Evolutionary conservation across 2,797 vertebrate species (phyloP).

Genomic region (Periophthalmus magnuspinnatus): DNA sequence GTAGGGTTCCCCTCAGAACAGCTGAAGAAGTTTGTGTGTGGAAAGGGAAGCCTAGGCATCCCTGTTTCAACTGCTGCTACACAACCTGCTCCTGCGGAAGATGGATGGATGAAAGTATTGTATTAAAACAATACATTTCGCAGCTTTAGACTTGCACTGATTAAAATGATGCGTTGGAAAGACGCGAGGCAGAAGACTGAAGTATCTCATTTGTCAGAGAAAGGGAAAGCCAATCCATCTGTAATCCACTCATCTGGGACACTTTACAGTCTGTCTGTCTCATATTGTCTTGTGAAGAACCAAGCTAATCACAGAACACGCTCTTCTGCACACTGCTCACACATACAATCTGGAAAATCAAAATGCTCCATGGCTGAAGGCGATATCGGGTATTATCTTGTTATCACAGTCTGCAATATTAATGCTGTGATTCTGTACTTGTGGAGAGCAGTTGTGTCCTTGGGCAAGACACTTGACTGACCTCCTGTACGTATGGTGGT

Average conservation of each 20-base stretch:
- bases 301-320: constrained; percentile 57
- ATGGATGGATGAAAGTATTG: not conserved
- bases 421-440: not conserved
- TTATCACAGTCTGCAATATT: not conserved
- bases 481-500: not conserved
- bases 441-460: not conserved
- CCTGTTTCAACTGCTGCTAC: too few species aligned
- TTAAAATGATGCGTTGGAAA: constrained; percentile 53
- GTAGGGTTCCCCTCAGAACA: too few species aligned
- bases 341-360: not conserved
- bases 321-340: not conserved
- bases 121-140: constrained; percentile 23
- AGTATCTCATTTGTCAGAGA: constrained; percentile 61
- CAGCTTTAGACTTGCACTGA: constrained; percentile 43
- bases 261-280: constrained; percentile 62
- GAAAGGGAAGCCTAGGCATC: too few species aligned
- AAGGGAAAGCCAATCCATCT: constrained; percentile 49
- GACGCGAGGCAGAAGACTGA: constrained; percentile 33
- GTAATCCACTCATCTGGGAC: constrained; percentile 70
- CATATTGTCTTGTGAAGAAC: constrained; percentile 61
- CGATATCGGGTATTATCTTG: not conserved
- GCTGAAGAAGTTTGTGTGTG: too few species aligned
- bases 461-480: not conserved
- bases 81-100: too few species aligned
- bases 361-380: not conserved